phyloP scores from a whole-genome alignment of 2,113 vertebrate species.

The Typhlomys cinereus region DNA sequence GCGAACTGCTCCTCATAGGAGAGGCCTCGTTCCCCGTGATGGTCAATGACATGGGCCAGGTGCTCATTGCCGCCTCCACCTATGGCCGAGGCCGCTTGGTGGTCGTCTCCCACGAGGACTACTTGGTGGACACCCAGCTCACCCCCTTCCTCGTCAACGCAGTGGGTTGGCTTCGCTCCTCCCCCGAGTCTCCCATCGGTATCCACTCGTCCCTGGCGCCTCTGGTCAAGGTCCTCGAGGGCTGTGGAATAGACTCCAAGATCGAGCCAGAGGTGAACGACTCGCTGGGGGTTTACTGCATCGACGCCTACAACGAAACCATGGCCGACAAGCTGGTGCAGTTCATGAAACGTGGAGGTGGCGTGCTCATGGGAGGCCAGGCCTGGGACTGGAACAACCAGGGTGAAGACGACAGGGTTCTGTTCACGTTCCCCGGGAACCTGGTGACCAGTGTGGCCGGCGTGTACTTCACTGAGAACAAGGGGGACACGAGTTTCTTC shows the following conservation, averaged over 20 bases:
- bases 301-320: slow-evolving; percentile 85
- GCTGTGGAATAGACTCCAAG: slow-evolving; percentile 71
- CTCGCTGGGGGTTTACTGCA: slow-evolving; percentile 86
- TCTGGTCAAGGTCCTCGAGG: slow-evolving; percentile 84
- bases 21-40: slow-evolving; percentile 83
- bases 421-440: slow-evolving; percentile 90
- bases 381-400: slow-evolving; percentile 89
- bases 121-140: slow-evolving; percentile 84
- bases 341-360: slow-evolving; percentile 90
- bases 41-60: slow-evolving; percentile 82
- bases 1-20: slow-evolving; percentile 84
- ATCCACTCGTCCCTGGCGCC: slow-evolving; percentile 79
- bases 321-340: slow-evolving; percentile 81
- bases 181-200: slow-evolving; percentile 79
- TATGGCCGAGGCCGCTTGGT: slow-evolving; percentile 90
- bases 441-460: slow-evolving; percentile 91
- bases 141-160: slow-evolving; percentile 88
- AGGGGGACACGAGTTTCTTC: slow-evolving; percentile 81
- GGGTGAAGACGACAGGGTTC: slow-evolving; percentile 84
- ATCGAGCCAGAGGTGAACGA: slow-evolving; percentile 73
- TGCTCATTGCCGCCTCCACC: slow-evolving; percentile 82
- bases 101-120: slow-evolving; percentile 89
- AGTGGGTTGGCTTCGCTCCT: slow-evolving; percentile 89
- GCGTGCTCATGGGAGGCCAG: slow-evolving; percentile 91
- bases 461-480: slow-evolving; percentile 89